These are phyloP conservation scores for Gila robusta DNA, from an alignment of 2,797 vertebrate species.

Conservation along the genomic window DNA sequence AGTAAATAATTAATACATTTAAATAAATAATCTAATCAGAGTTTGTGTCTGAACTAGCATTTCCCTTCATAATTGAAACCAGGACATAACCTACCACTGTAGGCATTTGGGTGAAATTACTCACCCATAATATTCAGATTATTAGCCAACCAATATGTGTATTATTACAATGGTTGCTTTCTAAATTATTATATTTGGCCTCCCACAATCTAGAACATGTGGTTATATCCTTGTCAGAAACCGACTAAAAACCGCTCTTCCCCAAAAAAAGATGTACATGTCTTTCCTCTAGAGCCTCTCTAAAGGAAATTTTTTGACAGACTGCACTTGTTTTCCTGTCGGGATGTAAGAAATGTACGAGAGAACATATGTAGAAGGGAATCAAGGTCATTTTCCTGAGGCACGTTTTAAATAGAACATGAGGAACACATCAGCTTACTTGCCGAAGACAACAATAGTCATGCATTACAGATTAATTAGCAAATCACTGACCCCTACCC, in stretches of 20 bases:
- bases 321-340: neutral
- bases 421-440: neutral
- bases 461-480: neutral
- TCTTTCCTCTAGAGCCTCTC: neutral
- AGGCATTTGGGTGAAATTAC: neutral
- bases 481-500: neutral
- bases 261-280: neutral
- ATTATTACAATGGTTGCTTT: neutral
- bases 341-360: neutral
- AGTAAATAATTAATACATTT: neutral
- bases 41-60: neutral
- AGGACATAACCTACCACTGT: neutral
- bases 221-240: neutral
- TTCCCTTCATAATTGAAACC: neutral
- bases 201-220: neutral
- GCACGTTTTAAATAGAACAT: constrained; percentile 4
- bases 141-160: neutral
- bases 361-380: neutral
- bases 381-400: constrained; percentile 12
- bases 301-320: constrained; percentile 5
- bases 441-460: neutral
- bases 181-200: neutral
- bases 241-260: neutral
- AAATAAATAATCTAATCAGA: neutral
- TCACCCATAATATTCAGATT: neutral